Conservation (phyloP, 2,797 vertebrate species). For the Dicrostonyx torquatus region DNA sequence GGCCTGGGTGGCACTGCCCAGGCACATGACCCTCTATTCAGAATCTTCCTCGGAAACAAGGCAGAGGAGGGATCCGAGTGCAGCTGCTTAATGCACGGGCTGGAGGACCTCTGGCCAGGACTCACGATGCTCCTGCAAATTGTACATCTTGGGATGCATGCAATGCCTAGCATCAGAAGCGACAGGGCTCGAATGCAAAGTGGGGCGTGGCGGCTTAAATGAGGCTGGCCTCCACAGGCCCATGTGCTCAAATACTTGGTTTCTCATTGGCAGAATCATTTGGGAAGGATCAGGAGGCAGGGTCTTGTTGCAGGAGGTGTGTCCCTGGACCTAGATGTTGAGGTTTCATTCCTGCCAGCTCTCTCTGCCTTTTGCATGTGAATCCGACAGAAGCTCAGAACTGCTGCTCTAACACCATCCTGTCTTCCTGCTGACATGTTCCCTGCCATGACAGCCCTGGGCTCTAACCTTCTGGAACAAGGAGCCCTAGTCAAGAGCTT, state of each 20-base stretch:
- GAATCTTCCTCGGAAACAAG: neutral
- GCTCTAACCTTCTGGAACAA: neutral
- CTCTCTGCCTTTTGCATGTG: neutral
- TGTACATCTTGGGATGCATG: accelerated
- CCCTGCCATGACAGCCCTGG: neutral
- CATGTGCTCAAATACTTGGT: neutral
- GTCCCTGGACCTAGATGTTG: neutral
- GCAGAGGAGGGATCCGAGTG: neutral
- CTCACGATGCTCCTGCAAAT: neutral
- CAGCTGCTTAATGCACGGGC: accelerated
- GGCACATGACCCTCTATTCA: neutral
- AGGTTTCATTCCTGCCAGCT: neutral
- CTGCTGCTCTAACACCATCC: neutral
- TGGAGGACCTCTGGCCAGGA: neutral
- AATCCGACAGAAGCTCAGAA: neutral
- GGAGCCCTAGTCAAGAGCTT: neutral
- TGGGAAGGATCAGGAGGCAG: neutral
- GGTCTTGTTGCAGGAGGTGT: no score
- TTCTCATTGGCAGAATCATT: neutral
- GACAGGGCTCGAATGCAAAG: neutral
- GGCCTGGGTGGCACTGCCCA: accelerated
- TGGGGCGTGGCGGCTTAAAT: neutral
- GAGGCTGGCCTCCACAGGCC: neutral
- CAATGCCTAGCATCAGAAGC: neutral
- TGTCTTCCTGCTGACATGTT: neutral